phyloP scores from a whole-genome alignment of 2,888 invertebrate species.

The Parnassius smintheus region DNA sequence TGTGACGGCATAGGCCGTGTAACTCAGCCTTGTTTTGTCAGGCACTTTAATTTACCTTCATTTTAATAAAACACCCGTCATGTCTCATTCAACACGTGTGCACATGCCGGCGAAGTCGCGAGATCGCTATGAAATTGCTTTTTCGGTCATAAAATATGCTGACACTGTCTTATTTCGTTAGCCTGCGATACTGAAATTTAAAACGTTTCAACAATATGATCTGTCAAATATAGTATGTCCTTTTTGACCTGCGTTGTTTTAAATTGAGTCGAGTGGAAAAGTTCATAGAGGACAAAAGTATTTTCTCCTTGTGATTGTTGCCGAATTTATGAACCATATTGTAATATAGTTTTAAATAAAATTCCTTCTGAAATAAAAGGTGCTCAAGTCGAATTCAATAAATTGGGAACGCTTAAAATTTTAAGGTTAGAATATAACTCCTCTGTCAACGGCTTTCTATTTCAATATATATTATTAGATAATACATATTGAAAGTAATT shows the following conservation, averaged over 20 bases:
- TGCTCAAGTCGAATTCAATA: too few species aligned
- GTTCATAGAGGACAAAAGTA: too few species aligned
- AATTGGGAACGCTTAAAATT: too few species aligned
- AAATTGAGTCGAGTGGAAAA: not conserved
- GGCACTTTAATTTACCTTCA: conserved; percentile 28
- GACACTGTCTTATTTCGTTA: conserved; percentile 28
- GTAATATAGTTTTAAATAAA: too few species aligned
- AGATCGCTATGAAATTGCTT: conserved; percentile 36
- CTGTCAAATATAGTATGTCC: conserved; percentile 10
- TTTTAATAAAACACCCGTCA: conserved; percentile 39
- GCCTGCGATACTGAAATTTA: conserved; percentile 21
- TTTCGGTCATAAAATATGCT: conserved; percentile 36
- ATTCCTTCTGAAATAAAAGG: too few species aligned
- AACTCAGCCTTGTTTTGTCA: conserved; percentile 25
- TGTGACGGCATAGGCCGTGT: conserved; percentile 15
- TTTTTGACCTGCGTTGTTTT: not conserved
- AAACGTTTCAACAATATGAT: conserved; percentile 17
- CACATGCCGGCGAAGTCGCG: conserved; percentile 22
- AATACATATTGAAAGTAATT: too few species aligned
- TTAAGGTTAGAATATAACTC: too few species aligned
- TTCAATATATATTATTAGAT: too few species aligned
- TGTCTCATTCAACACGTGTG: conserved; percentile 34
- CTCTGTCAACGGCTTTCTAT: too few species aligned
- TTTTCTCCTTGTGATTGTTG: too few species aligned
- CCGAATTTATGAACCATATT: too few species aligned